A percentile compares a stretch with the other conserved stretches of the same genome.
Evolutionary conservation across 2,888 invertebrate species (phyloP).

Genomic region (Ceraclea dissimilis): DNA sequence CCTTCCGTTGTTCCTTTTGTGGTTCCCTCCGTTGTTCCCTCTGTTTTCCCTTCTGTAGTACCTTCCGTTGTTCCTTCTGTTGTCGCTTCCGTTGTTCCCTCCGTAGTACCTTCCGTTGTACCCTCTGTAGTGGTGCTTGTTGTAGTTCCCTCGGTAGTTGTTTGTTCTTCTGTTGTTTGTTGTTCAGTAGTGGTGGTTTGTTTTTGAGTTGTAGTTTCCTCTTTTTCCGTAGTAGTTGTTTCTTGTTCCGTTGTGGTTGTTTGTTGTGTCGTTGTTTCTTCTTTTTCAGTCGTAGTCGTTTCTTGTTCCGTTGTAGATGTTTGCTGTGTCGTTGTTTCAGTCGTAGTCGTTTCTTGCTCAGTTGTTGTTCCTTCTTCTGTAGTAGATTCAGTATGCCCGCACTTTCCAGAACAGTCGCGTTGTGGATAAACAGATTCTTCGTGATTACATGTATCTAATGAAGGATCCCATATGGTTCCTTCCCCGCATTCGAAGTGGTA

Average conservation of each 20-base stretch:
- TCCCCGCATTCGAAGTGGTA: constrained; percentile 60
- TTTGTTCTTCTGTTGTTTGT: constrained; percentile 25
- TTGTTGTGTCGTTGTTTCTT: constrained; percentile 22
- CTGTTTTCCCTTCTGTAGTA: constrained; percentile 16
- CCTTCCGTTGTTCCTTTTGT: constrained; percentile 26
- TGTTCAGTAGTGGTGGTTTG: constrained; percentile 22
- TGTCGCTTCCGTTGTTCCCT: constrained; percentile 28
- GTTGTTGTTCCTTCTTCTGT: constrained; percentile 25
- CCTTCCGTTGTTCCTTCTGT: constrained; percentile 29
- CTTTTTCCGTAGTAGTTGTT: constrained; percentile 30
- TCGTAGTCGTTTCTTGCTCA: constrained; percentile 20
- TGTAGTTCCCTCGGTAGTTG: constrained; percentile 25
- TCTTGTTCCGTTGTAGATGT: constrained; percentile 25
- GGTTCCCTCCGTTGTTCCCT: constrained; percentile 24
- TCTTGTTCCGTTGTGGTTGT: constrained; percentile 28
- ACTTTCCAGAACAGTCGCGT: constrained; percentile 34
- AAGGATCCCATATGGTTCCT: constrained; percentile 67
- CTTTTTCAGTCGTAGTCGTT: constrained; percentile 23
- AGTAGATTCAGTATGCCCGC: constrained; percentile 27
- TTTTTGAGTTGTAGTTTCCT: constrained; percentile 14
- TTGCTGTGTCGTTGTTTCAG: constrained; percentile 14
- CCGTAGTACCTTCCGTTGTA: constrained; percentile 28
- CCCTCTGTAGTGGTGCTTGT: constrained; percentile 21
- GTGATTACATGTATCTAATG: constrained; percentile 58
- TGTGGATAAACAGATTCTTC: constrained; percentile 57